Base-by-base conservation (phyloP, 2,797 vertebrate genomes). In the Sternotherus odoratus region DNA sequence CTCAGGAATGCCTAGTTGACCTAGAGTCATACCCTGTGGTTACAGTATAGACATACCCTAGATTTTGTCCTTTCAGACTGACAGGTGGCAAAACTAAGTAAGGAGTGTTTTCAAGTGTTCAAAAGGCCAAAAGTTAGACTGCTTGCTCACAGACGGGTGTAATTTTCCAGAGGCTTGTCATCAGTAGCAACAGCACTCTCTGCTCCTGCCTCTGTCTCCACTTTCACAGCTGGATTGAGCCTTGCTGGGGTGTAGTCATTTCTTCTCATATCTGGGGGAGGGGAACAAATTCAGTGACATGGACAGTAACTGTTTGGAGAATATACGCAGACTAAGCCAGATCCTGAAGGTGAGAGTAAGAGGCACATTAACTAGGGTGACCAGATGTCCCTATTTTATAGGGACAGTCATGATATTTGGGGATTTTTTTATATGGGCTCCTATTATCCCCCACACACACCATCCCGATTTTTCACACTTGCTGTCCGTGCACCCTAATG, bases 191-290 rank as follows among this genome's bases (percentile, higher is more conserved):
- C 86, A 48, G 77, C 83, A 91, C 79, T 57, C 75, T 51, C 87
- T 89, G 92, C 95, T 78, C 85, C 79, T 88, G 85, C 36, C 77
- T 97, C 93, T 80, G 82, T 81, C 86, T 95, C 89, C n/a, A 87
- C 95, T 96, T 96, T 94, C 1, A 97, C 95, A 53, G 84, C 84
- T n/a, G 96, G 91, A 96, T 96, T 95, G 6, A 91, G 89, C 53
- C 84, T 97, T 97, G 91, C 97, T 56, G 97, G 94, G 79, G 87
- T 95, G 97, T 97, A 98, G 95, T 96, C 94, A 88, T 96, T 97
- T 95, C 97, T 98, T 98, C 98, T 99, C 96, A 99, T 98, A 98
- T 99, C 99, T 99, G 95, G 95, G 24, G 96, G 98, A 43, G 8
- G 97, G 96, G 97, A 98, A 97, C 33, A 95, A 86, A 87, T 83